Evolutionary conservation across 2,888 invertebrate genomes (phyloP).

Genomic region (Leucania comma): DNA sequence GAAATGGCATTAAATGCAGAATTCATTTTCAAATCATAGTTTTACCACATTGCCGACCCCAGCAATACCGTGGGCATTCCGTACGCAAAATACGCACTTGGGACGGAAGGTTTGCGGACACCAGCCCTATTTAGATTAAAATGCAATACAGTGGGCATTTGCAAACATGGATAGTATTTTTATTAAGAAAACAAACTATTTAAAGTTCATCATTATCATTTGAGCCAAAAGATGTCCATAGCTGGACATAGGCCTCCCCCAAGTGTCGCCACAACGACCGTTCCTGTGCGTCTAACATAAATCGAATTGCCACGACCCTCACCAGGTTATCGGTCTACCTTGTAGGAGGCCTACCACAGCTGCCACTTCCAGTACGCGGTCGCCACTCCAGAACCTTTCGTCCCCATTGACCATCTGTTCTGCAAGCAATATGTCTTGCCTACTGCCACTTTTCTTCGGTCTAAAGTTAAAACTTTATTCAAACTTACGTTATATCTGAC

Average conservation of each 20-base stretch:
- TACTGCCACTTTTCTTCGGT: background rate
- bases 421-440: too few relatives aligned
- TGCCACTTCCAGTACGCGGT: too few relatives aligned
- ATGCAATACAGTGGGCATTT: background rate
- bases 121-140: background rate
- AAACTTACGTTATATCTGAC: slow-evolving; percentile 95
- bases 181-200: background rate
- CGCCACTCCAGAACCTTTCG: too few relatives aligned
- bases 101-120: background rate
- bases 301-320: too few relatives aligned
- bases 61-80: background rate
- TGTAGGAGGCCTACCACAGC: too few relatives aligned
- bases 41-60: background rate
- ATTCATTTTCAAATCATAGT: background rate
- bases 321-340: too few relatives aligned
- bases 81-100: background rate
- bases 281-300: too few relatives aligned
- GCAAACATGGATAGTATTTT: background rate
- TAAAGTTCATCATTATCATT: background rate
- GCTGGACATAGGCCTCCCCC: too few relatives aligned
- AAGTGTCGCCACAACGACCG: too few relatives aligned
- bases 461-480: too few relatives aligned
- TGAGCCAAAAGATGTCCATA: too few relatives aligned
- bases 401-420: too few relatives aligned
- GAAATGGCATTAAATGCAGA: background rate